Percentiles rank a stretch among this genome's conserved stretches.
Evolutionary conservation across 1,140 invertebrate species (phyloP).

Genomic region (Drosophila chauvacae): DNA sequence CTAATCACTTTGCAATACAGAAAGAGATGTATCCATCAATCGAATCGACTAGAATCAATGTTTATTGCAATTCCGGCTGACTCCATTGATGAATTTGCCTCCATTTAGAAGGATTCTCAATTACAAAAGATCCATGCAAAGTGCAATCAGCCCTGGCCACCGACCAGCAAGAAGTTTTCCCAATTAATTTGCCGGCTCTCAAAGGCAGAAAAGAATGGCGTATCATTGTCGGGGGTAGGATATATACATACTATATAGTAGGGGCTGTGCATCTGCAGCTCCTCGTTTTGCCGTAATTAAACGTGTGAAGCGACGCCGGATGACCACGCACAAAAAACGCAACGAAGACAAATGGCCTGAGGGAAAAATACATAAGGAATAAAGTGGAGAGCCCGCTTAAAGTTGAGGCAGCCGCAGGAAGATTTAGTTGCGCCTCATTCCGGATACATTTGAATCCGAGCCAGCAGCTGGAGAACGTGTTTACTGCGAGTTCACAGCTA

Average conservation of each 20-base stretch:
- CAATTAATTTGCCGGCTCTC: constrained; percentile 33
- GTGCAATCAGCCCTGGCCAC: neutral
- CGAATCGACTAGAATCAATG: neutral
- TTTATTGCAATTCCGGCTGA: neutral
- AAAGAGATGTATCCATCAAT: neutral
- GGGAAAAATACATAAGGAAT: constrained; percentile 12
- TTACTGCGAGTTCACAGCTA: constrained; percentile 28
- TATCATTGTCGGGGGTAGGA: neutral
- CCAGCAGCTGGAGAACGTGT: constrained; percentile 45
- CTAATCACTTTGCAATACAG: neutral
- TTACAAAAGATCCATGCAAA: constrained; percentile 11
- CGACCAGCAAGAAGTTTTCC: constrained; percentile 15
- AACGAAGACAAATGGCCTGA: constrained; percentile 55
- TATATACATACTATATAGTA: neutral
- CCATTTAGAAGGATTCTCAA: constrained; percentile 39
- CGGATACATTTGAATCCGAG: constrained; percentile 42
- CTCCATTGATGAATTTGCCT: constrained; percentile 8
- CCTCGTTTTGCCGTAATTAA: constrained; percentile 46
- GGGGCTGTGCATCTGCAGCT: constrained; percentile 26
- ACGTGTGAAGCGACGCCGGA: constrained; percentile 41
- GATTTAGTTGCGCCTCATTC: constrained; percentile 19
- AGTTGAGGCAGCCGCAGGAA: constrained; percentile 32
- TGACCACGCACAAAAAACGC: constrained; percentile 40
- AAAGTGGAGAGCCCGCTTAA: constrained; percentile 22
- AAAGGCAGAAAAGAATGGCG: constrained; percentile 23